Evolutionary conservation across 2,888 invertebrate species (phyloP).

Genomic region (Ormyrus rosae): DNA sequence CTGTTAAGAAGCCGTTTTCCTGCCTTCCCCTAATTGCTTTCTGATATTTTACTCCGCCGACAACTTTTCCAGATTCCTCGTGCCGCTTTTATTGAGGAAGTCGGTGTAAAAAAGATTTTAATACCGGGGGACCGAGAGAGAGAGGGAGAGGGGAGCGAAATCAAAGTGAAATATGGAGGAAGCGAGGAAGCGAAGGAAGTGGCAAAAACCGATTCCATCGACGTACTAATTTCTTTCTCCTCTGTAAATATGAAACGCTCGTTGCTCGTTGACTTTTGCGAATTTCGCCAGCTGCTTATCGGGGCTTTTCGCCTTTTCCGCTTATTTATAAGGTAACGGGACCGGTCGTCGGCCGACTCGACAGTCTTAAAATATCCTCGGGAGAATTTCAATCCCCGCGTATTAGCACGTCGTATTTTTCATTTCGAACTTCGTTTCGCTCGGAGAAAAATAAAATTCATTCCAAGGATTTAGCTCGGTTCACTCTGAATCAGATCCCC

Average conservation of each 20-base stretch:
- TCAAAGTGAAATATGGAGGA: conserved; percentile 36
- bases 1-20: conserved; percentile 40
- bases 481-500: no score
- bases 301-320: background rate
- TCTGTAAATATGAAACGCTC: conserved; percentile 8
- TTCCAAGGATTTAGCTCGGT: no score
- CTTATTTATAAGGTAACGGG: no score
- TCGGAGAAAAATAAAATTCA: no score
- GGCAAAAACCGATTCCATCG: conserved; percentile 32
- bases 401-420: no score
- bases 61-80: conserved; percentile 35
- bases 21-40: conserved; percentile 50
- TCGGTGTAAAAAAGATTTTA: conserved; percentile 36
- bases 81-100: conserved; percentile 45
- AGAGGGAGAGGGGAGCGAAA: background rate
- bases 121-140: background rate
- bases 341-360: no score
- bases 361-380: conserved; percentile 1
- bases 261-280: conserved; percentile 14
- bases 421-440: no score
- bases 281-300: conserved; percentile 8
- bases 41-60: conserved; percentile 51
- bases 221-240: conserved; percentile 30
- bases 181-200: conserved; percentile 7
- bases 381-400: background rate